Evolutionary conservation across 2,888 invertebrate species (phyloP).

Genomic region (Pristionchus fissidentatus): DNA sequence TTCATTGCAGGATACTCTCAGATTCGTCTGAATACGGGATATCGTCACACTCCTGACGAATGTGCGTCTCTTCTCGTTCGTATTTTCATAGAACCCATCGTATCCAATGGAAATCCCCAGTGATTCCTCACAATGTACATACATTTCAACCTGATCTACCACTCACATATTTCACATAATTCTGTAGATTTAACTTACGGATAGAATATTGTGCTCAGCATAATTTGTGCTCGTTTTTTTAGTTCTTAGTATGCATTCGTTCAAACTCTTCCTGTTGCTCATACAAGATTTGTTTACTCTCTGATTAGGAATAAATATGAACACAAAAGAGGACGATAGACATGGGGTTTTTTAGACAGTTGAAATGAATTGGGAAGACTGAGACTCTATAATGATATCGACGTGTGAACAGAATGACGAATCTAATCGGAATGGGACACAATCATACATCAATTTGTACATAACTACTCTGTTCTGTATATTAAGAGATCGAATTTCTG

Average conservation of each 20-base stretch:
- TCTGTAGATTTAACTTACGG: too few species aligned
- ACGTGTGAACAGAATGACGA: background rate
- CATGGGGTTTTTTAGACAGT: too few species aligned
- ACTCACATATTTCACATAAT: background rate
- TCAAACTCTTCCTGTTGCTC: too few species aligned
- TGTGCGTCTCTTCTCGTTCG: slow-evolving; percentile 74
- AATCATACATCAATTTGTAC: background rate
- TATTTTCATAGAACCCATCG: slow-evolving; percentile 49
- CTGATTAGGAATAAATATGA: too few species aligned
- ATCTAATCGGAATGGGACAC: background rate
- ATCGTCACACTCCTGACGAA: slow-evolving; percentile 69
- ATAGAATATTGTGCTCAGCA: too few species aligned
- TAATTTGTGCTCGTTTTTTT: too few species aligned
- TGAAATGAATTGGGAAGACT: too few species aligned
- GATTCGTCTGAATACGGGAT: slow-evolving; percentile 74
- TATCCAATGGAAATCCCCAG: background rate
- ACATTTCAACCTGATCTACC: too few species aligned
- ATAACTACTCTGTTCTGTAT: background rate
- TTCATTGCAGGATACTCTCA: slow-evolving; percentile 71
- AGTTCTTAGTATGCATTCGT: too few species aligned
- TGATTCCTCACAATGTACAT: background rate
- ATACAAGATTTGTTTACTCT: too few species aligned
- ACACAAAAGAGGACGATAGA: too few species aligned
- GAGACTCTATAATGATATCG: background rate
- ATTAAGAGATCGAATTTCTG: background rate